phyloP scores from a whole-genome alignment of 2,888 invertebrate genomes.

The Masnerella sp. region DNA sequence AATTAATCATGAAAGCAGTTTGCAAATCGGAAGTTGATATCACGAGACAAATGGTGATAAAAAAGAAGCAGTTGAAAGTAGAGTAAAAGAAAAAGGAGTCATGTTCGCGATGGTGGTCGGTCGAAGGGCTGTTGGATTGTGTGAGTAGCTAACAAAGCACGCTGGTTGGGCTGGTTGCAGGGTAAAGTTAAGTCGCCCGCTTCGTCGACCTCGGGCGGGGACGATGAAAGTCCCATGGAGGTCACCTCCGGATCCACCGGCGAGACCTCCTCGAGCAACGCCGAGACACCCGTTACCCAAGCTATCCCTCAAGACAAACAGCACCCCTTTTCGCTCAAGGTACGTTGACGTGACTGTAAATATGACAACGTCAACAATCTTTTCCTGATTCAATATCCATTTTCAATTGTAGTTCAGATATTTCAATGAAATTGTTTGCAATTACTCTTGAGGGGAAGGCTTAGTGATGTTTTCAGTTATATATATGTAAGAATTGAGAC shows the following conservation, averaged over 20 bases:
- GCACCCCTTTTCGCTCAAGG: slow-evolving; percentile 82
- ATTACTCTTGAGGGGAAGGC: too few relatives aligned
- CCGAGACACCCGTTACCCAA: slow-evolving; percentile 72
- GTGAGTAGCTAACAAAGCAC: slow-evolving; percentile 75
- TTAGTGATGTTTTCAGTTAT: too few relatives aligned
- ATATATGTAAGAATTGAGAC: too few relatives aligned
- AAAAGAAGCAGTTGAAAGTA: slow-evolving; percentile 1
- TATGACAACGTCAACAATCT: slow-evolving; percentile 51
- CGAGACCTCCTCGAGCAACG: slow-evolving; percentile 70
- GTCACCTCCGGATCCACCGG: slow-evolving; percentile 73
- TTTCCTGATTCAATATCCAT: too few relatives aligned
- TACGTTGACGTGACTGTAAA: slow-evolving; percentile 68
- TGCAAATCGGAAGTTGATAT: too few relatives aligned
- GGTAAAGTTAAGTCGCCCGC: slow-evolving; percentile 78
- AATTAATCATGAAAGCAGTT: too few relatives aligned
- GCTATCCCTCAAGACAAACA: slow-evolving; percentile 78
- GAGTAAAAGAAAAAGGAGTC: slow-evolving; percentile 15
- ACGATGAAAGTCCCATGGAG: slow-evolving; percentile 75
- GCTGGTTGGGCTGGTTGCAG: slow-evolving; percentile 77
- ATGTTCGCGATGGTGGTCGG: slow-evolving; percentile 43
- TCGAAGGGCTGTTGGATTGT: slow-evolving; percentile 70
- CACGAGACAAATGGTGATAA: too few relatives aligned
- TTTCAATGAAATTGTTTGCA: too few relatives aligned
- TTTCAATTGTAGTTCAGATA: too few relatives aligned
- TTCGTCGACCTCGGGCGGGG: slow-evolving; percentile 76